Base-by-base conservation (phyloP, 1,140 invertebrate species). In the Microvelia longipes region DNA sequence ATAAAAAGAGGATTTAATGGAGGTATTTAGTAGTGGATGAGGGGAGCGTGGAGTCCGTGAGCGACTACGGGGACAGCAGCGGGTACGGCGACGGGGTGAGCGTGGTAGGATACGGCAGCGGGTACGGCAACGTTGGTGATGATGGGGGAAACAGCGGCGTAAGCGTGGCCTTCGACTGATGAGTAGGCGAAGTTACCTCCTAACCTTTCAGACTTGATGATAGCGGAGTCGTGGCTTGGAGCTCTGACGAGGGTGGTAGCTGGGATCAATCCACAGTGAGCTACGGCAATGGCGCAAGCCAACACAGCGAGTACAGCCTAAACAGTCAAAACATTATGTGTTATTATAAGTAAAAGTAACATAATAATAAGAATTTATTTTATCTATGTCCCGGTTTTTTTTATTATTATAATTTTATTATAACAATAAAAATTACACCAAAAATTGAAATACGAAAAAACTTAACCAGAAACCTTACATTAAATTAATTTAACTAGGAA, bases 181-280 rank as follows among this genome's bases (percentile, higher is more conserved):
- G 79, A 80, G 78, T 84, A 85, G 29, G 83, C 82, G 75, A 85
- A 85, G 79, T 83, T 84, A 67, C 82, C 76, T 64, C 83, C 83
- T 27, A 84, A 73, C 5, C 82, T 76, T 73, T 84, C 80, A 28
- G 78, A 80, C 71, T 81, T 77, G 76, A 85, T 81, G 71, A 82
- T 77, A 67, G 83, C 83, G 66, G 79, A 81, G 77, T 85, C 83
- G 70, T 80, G 77, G 71, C 75, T 75, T 11, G 83, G 83, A 5
- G 80, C 78, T 30, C 83, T 77, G 60, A 81, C 74, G 14, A 82
- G 68, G 26, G 79, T 73, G 14, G 76, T 74, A 29, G 71, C 71
- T 25, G 75, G 73, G 50, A 73, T 50, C 2, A 70, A 29, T 0
- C 68, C 67, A 15, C 65, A 69, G 1, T 70, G 68, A 28, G 71